These are phyloP conservation scores for Drosophila tripunctata DNA, from an alignment of 2,888 invertebrate genomes.

Conservation along the genomic window DNA sequence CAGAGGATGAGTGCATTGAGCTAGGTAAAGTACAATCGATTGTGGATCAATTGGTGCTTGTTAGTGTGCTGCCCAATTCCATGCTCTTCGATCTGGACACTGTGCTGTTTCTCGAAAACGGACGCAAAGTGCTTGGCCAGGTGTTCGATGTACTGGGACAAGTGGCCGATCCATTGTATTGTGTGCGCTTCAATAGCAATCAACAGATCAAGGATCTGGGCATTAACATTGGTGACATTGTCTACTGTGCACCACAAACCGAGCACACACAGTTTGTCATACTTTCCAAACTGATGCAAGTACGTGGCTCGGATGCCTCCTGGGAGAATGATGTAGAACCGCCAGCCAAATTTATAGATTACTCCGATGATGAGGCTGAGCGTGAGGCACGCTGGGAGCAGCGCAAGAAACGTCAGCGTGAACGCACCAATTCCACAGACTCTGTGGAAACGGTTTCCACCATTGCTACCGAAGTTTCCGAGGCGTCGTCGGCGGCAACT, in stretches of 20 bases:
- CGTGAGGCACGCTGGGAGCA: constrained; percentile 84
- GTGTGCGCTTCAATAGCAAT: constrained; percentile 93
- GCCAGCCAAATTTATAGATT: constrained; percentile 89
- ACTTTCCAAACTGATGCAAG: constrained; percentile 88
- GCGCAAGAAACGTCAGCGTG: constrained; percentile 77
- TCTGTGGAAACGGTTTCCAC: constrained; percentile 50
- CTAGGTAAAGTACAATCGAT: constrained; percentile 90
- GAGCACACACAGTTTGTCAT: constrained; percentile 91
- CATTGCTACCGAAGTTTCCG: constrained; percentile 22
- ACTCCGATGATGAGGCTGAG: constrained; percentile 96
- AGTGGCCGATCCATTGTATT: constrained; percentile 93
- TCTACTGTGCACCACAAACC: constrained; percentile 93
- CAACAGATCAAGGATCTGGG: constrained; percentile 90
- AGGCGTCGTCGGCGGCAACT: too few relatives aligned
- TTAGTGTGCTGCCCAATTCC: constrained; percentile 87
- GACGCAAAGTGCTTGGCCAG: constrained; percentile 88
- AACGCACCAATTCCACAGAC: constrained; percentile 61
- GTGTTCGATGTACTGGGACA: constrained; percentile 97
- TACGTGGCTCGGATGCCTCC: constrained; percentile 94
- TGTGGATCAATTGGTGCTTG: constrained; percentile 91
- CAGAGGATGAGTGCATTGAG: constrained; percentile 89
- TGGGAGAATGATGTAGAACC: constrained; percentile 93
- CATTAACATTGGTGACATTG: constrained; percentile 88
- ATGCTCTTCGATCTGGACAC: constrained; percentile 94
- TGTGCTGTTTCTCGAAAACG: constrained; percentile 92